Base-by-base conservation (phyloP, 2,113 vertebrate species). In the Etheostoma cragini region DNA sequence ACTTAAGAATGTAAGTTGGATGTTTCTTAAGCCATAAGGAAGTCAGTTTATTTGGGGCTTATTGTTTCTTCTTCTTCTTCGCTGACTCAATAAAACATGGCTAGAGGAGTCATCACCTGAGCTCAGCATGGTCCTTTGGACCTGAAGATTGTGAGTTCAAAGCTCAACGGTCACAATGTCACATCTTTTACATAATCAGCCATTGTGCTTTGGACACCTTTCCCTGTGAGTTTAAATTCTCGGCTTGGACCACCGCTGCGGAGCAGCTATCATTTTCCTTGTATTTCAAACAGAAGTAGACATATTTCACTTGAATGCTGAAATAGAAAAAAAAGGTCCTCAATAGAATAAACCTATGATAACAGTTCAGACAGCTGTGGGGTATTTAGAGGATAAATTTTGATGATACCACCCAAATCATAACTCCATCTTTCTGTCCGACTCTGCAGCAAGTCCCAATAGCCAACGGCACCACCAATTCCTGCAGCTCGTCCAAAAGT, bases 381-480 rank as follows among this genome's bases (percentile, higher is more conserved):
- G 24, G 16, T 58, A 19, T 30, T 70, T 17, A 0, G 49, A 50
- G 56, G 42, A 60, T 73, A 15, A 45, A 22, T 16, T 30, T 35
- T 77, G 4, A 13, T 35, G 19, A 21, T 10, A 3, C 21, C 24
- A 15, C 53, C 52, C 33, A 62, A 47, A 49, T 45, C 4, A 19
- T 46, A 26, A 58, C 45, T 62, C 45, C 0, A 0, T 22, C 13
- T 78, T 61, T 22, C 53, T 35, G 1, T 78, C 38, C 24, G 21
- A 17, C 30, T 61, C 52, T 82, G 17, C 88, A 91, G 90, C 94
- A 99, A 97, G 97, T 99, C 82, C 97, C 98, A 0, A 79, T 97
- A 84, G 93, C 91, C 45, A 99, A 97, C 0, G 96, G 97, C 71
- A 96, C 96, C 0, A 94, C 94, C 0, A 97, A 95, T 66, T 94